Evolutionary conservation across 2,888 invertebrate genomes (phyloP), one percentile per base, ranked within the genome.

Genomic region (Heliconius aoede): DNA sequence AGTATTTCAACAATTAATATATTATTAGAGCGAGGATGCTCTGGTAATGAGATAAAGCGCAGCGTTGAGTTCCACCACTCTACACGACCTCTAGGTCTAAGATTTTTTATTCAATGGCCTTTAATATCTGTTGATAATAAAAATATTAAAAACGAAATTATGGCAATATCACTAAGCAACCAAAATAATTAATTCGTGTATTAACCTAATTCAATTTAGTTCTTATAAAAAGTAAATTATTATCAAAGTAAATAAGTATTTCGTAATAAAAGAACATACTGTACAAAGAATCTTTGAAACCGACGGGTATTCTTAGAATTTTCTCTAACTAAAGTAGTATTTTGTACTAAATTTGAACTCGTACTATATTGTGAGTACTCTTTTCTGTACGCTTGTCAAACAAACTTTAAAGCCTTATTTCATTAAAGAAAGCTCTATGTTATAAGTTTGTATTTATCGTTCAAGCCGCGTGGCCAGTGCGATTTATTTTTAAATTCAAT

Each of bases 321-420:
- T 69, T 21, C 7, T 69, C 1, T 13, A n/a, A 69, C 30, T 69
- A 32, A n/a, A 69, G 30, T 30, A 26, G 11, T 55, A 4, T 30
- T 3, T 51, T 28, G 46, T 67, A 67, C 26, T 46, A 67, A 68
- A 30, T 30, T 69, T 36, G 28, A 68, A 46, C 51, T 30, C n/a
- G 51, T 55, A 30, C 30, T n/a, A 24, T 24, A 64, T 30, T 69
- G 51, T 21, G 7, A 69, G 21, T 69, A 67, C 26, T 40, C n/a
- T 28, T 69, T 51, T 69, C 68, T 30, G 46, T 21, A 24, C 32
- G 15, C 13, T 51, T 30, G 5, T 30, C n/a, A 55, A 51, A 55
- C 0, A 51, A 69, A 28, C 68, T 64, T 64, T 36, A 36, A 69
- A 69, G 51, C 30, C 8, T 30, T 51, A n/a, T 69, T 69, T 69